Evolutionary conservation across 1,140 invertebrate species (phyloP), one percentile per base, ranked within the genome.

Genomic region (Chrysomallon squamiferum): DNA sequence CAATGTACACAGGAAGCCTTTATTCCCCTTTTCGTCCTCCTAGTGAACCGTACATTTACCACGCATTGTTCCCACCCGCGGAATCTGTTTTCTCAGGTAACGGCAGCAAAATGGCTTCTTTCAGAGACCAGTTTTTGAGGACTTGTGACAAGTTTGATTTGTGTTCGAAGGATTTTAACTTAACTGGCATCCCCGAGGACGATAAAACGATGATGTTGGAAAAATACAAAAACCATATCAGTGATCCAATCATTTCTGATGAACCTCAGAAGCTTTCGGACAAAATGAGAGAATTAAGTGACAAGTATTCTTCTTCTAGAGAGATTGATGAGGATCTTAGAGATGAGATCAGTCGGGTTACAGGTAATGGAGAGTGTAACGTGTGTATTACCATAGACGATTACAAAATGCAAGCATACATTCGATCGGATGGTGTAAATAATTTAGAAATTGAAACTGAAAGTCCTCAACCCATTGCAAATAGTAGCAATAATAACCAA

Each of bases 361-460:
- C 59, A 29, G 25, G 52, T 4, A 30, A 61, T 25, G 45, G 41
- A 67, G 71, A 77, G 60, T 73, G 76, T 72, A 74, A 80, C 59
- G 71, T 80, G 30, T 27, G 22, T 27, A 78, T 78, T 35, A 72
- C 71, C 49, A 78, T 80, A 60, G 78, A 80, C 61, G 76, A 80
- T 68, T 72, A 74, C 30, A 74, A 77, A 59, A 71, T 80, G 67
- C 78, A 76, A 69, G 76, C 76, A 27, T 72, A 73, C 25, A 78
- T 80, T 47, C 52, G 78, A 56, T 76, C 76, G 3, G 76, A 76
- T 66, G 78, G 76, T 27, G 72, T 72, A 59, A 80, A 80, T 61
- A 78, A 75, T 41, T 69, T 80, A 29, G 76, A 78, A 47, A 80
- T 80, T 49, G 78, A 80, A 63, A 71, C 77, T 56, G 73, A 77